Evolutionary conservation across 35 echinoderm and acorn worm genomes (phyloP), one percentile per base, ranked within the genome.

Genomic region (Amphiura filiformis): DNA sequence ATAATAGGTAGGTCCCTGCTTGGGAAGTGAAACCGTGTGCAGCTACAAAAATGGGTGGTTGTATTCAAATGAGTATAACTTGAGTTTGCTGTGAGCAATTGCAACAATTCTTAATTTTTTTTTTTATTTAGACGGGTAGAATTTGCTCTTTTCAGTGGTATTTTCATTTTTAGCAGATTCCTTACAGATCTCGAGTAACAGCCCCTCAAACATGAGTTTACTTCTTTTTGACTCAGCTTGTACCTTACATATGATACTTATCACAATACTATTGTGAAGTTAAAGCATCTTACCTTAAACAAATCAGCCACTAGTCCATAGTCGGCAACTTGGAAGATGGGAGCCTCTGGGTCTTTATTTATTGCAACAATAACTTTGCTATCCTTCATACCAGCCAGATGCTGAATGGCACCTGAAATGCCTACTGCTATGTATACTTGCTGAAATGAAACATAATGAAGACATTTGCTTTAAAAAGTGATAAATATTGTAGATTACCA

Each of bases 271-370:
- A 11, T 0, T 77, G 28, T 31, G 9, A 75, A 35, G 30, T 87
- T 3, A 34, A 7, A 18, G 3, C 1, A 17, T 33, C 31, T 91
- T 40, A 97, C 95, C 92, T 97, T 94, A 77, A 97, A 97, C 0
- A 94, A 76, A 75, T 97, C 92, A 31, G 89, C 95, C 0, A 92
- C 92, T 9, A 97, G 77, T 38, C 95, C 95, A 52, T 86, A 88
- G 75, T 97, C 95, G 26, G 95, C 92, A 1, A 97, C 95, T 78
- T 97, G 92, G 89, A 97, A 97, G 70, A 97, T 94, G 1, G 95
- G 95, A 44, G 95, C 95, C n/a, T 97, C 95, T 0, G 95, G 95
- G 39, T 97, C 95, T 61, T 94, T 97, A 89, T 97, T 97, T 57
- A 97, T 97, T 36, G 89, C 92, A 17, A 93, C 95, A 26, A 94